Evolutionary conservation across 1,140 invertebrate species (phyloP).

Genomic region (Aphelenchoides besseyi): DNA sequence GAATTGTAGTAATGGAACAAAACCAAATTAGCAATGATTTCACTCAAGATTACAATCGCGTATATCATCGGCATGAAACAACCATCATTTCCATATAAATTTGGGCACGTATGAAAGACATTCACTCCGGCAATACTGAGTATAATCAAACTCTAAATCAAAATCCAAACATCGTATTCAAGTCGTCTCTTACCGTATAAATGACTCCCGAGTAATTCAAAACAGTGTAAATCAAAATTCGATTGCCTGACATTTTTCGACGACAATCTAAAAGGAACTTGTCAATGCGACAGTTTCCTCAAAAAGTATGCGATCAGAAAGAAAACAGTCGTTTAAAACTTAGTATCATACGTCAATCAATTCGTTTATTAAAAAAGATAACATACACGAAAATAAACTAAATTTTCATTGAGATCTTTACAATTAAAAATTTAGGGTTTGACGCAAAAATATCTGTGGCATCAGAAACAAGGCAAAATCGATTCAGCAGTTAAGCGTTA

Average conservation of each 20-base stretch:
- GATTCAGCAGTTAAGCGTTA: too few relatives aligned
- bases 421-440: neutral
- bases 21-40: slow-evolving; percentile 34
- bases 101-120: slow-evolving; percentile 41
- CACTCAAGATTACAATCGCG: slow-evolving; percentile 36
- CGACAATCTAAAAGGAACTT: neutral
- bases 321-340: too few relatives aligned
- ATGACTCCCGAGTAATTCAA: slow-evolving; percentile 30
- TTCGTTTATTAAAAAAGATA: neutral
- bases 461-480: neutral
- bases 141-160: slow-evolving; percentile 27
- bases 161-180: neutral
- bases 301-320: neutral
- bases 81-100: slow-evolving; percentile 29
- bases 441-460: neutral
- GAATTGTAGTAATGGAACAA: slow-evolving; percentile 48
- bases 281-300: neutral
- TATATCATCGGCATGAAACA: slow-evolving; percentile 27
- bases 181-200: slow-evolving; percentile 17
- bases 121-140: slow-evolving; percentile 34
- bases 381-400: neutral
- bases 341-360: too few relatives aligned
- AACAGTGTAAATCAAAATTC: neutral
- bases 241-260: neutral
- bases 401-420: neutral